Evolutionary conservation across 2,113 vertebrate species (phyloP).

Genomic region (western clawed frog (Xenopus tropicalis)): DNA sequence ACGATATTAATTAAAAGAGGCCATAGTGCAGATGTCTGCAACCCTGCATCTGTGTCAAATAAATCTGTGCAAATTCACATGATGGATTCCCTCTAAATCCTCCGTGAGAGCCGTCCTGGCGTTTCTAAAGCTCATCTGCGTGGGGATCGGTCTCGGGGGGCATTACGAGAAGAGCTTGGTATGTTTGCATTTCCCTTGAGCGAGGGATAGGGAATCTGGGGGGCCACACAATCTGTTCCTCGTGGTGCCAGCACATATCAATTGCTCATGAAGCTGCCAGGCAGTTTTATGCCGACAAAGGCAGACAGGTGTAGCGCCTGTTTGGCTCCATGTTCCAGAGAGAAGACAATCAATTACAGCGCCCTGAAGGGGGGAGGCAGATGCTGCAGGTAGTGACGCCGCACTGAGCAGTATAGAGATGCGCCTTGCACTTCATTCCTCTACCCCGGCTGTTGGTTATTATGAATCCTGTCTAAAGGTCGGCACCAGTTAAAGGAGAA

Average conservation of each 20-base stretch:
- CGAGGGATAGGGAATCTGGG: background rate
- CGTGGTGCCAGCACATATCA: constrained; percentile 13
- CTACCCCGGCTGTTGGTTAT: too few relatives aligned
- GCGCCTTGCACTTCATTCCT: too few relatives aligned
- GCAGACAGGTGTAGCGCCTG: constrained; percentile 17
- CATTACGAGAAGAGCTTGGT: background rate
- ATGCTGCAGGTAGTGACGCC: background rate
- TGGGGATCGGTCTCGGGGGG: background rate
- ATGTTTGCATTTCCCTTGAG: background rate
- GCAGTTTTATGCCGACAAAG: constrained; percentile 12
- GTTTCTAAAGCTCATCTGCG: background rate
- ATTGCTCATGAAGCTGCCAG: background rate
- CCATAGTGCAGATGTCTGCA: too few relatives aligned
- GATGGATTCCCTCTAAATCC: background rate
- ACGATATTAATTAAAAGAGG: too few relatives aligned
- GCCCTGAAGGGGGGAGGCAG: constrained; percentile 15
- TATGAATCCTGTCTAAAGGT: too few relatives aligned
- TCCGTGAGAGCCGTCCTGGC: background rate
- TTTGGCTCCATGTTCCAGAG: background rate
- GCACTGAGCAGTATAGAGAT: too few relatives aligned
- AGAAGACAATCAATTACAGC: constrained; percentile 15
- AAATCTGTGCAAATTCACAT: background rate
- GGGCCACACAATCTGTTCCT: constrained; percentile 9
- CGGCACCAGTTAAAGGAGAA: too few relatives aligned
- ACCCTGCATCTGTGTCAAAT: too few relatives aligned